These are phyloP conservation scores for Boloria euphrosyne DNA, from an alignment of 2,888 invertebrate genomes.

Conservation along the genomic window DNA sequence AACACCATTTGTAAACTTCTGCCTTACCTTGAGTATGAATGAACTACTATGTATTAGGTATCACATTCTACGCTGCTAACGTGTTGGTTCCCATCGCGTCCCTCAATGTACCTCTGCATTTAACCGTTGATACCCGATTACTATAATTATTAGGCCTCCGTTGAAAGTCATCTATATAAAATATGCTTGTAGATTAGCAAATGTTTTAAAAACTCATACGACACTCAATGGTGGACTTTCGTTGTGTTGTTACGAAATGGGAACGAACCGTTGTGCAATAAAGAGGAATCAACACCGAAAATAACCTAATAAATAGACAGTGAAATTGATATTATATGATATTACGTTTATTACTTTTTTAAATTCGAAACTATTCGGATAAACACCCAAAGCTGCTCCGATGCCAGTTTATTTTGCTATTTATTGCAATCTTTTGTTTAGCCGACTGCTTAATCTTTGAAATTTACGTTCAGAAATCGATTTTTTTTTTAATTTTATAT, in stretches of 20 bases:
- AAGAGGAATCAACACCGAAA: slow-evolving; percentile 82
- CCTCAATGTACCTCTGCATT: too few species aligned
- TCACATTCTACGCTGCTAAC: slow-evolving; percentile 75
- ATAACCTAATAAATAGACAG: slow-evolving; percentile 80
- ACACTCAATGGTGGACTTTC: slow-evolving; percentile 22
- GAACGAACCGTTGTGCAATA: slow-evolving; percentile 62
- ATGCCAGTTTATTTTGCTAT: slow-evolving; percentile 76
- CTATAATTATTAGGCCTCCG: slow-evolving; percentile 30
- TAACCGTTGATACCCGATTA: slow-evolving; percentile 15
- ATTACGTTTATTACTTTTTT: slow-evolving; percentile 62
- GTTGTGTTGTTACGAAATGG: slow-evolving; percentile 55
- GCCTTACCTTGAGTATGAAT: slow-evolving; percentile 55
- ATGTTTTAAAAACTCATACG: slow-evolving; percentile 11
- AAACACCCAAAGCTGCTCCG: slow-evolving; percentile 70
- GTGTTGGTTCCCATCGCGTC: slow-evolving; percentile 68
- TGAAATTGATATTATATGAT: slow-evolving; percentile 80
- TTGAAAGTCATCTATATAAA: slow-evolving; percentile 13
- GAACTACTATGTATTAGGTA: slow-evolving; percentile 73
- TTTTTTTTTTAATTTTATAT: slow-evolving; percentile 17
- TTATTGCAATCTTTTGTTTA: slow-evolving; percentile 75
- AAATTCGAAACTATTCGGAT: slow-evolving; percentile 78
- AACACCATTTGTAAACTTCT: slow-evolving; percentile 45
- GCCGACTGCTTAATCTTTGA: slow-evolving; percentile 54
- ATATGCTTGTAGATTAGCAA: slow-evolving; percentile 14
- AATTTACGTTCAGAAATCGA: slow-evolving; percentile 40